Conservation (phyloP, 1,140 invertebrate genomes). For the Heliothis subflexa region DNA sequence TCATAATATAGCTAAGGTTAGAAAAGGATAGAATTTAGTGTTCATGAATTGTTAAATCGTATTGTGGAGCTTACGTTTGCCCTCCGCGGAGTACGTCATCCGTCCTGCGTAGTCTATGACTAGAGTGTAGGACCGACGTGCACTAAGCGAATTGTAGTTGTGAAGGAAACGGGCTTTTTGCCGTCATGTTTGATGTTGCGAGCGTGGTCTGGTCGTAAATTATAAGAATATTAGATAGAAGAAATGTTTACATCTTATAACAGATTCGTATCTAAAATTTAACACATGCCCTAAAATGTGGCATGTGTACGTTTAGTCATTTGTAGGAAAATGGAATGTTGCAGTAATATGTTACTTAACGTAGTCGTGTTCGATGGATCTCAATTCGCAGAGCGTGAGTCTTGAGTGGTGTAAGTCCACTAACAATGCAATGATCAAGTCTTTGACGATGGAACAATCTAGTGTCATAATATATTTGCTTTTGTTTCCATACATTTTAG, state of each 20-base stretch:
- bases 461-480: constrained; percentile 30
- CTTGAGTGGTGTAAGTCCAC: background rate
- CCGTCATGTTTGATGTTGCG: background rate
- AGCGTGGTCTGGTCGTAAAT: constrained; percentile 5
- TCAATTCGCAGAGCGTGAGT: constrained; percentile 22
- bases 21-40: background rate
- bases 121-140: constrained; percentile 20
- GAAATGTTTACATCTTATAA: too few species aligned
- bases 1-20: constrained; percentile 27
- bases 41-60: constrained; percentile 19
- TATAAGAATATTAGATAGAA: too few species aligned
- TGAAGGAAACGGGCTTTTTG: background rate
- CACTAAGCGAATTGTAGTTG: background rate
- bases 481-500: constrained; percentile 35
- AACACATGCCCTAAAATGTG: too few species aligned
- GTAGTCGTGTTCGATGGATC: constrained; percentile 41
- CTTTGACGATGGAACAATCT: constrained; percentile 27
- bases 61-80: constrained; percentile 34
- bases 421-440: constrained; percentile 33
- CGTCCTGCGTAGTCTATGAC: constrained; percentile 40
- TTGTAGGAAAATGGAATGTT: background rate
- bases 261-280: too few species aligned
- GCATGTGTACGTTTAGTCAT: too few species aligned
- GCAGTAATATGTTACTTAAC: constrained; percentile 2
- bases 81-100: constrained; percentile 34